Conservation (phyloP, 2,113 vertebrate genomes). For the Rhipidura dahli region DNA sequence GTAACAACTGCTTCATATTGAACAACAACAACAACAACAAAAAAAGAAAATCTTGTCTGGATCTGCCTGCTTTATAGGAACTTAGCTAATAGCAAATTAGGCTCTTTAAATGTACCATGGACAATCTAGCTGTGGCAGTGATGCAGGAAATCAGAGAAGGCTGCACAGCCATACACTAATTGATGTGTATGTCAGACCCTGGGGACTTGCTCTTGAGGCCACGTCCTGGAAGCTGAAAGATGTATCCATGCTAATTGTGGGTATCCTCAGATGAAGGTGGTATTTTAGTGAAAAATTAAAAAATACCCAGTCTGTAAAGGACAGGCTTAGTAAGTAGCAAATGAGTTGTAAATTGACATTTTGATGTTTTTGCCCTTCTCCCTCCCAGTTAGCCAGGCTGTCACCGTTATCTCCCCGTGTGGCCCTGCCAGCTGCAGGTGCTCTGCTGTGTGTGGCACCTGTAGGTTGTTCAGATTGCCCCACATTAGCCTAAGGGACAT, state of each 20-base stretch:
- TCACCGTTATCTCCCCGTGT: background rate
- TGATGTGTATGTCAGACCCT: background rate
- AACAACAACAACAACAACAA: background rate
- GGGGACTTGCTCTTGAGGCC: background rate
- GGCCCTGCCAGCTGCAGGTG: background rate
- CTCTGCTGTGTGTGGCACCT: background rate
- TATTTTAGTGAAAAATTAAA: background rate
- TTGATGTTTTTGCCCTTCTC: background rate
- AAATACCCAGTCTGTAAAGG: background rate
- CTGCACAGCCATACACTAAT: background rate
- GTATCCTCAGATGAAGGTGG: background rate
- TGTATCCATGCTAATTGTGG: background rate
- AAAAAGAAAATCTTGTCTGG: background rate
- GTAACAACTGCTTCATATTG: background rate
- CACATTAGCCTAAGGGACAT: background rate
- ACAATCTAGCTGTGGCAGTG: background rate
- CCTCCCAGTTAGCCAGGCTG: background rate
- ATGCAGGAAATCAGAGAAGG: background rate
- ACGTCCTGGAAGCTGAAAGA: background rate
- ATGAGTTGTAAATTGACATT: conserved; percentile 36
- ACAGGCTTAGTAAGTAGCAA: conserved; percentile 31
- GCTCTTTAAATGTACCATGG: background rate
- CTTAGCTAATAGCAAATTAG: background rate
- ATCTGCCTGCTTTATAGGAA: background rate
- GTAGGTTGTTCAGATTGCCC: background rate